phyloP scores from a whole-genome alignment of 1,140 invertebrate species.

The Teleogryllus occipitalis region DNA sequence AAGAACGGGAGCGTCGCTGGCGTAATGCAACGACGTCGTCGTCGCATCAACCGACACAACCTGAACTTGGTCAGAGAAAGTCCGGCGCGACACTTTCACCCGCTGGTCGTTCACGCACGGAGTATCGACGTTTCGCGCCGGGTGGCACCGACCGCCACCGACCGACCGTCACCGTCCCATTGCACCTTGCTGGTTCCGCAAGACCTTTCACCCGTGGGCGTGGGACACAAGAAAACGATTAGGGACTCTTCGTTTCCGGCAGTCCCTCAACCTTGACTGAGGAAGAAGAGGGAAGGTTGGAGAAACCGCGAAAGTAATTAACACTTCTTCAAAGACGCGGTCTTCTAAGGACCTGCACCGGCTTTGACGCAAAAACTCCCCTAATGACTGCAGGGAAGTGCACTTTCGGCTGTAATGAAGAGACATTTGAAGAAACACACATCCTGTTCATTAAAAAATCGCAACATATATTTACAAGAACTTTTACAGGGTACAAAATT shows the following conservation, averaged over 20 bases:
- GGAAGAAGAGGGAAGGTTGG: neutral
- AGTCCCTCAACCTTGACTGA: neutral
- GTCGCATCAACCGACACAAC: too few species aligned
- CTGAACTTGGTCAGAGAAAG: neutral
- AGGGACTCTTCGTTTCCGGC: neutral
- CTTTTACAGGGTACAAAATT: neutral
- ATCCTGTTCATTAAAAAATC: neutral
- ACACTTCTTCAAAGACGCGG: too few species aligned
- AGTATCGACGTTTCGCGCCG: neutral
- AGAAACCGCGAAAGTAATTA: neutral
- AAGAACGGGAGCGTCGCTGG: too few species aligned
- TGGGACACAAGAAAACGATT: neutral
- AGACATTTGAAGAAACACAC: slow-evolving; percentile 7
- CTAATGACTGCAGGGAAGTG: neutral
- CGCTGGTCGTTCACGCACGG: neutral
- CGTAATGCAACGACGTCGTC: too few species aligned
- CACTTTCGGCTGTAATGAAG: neutral
- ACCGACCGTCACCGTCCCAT: neutral
- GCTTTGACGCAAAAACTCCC: neutral
- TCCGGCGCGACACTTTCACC: neutral
- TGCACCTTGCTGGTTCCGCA: neutral
- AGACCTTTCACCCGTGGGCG: neutral
- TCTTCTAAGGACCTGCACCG: too few species aligned
- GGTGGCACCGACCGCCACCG: too few species aligned
- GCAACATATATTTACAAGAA: neutral